Evolutionary conservation across 2,113 vertebrate genomes (phyloP).

Genomic region (Fregetta grallaria): DNA sequence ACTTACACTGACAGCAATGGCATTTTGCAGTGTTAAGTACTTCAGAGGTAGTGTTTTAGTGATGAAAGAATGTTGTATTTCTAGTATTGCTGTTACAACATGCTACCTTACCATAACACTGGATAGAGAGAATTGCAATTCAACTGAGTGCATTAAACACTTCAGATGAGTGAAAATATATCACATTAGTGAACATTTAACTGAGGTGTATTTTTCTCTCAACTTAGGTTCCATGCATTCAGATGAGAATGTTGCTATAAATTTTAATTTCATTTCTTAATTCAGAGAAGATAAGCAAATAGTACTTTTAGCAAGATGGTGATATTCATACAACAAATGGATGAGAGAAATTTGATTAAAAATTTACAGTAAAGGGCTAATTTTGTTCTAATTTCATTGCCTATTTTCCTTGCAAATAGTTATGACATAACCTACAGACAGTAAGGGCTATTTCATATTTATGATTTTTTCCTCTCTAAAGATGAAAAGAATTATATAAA

Average conservation of each 20-base stretch:
- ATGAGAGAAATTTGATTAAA: not conserved
- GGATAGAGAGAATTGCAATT: not conserved
- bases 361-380: not conserved
- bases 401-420: not conserved
- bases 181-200: not conserved
- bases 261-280: not conserved
- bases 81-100: not conserved
- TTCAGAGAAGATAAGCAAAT: not conserved
- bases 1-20: not conserved
- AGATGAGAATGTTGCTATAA: not conserved
- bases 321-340: not conserved
- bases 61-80: not conserved
- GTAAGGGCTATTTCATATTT: not conserved
- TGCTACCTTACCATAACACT: not conserved
- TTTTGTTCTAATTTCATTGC: not conserved
- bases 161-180: not conserved
- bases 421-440: not conserved
- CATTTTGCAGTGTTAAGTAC: not conserved
- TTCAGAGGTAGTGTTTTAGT: not conserved
- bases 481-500: not conserved
- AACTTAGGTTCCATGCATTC: not conserved
- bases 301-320: not conserved
- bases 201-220: not conserved
- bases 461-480: not conserved
- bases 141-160: not conserved